Conservation (phyloP, 1,140 invertebrate genomes). For the Oncopodura yosiiana region DNA sequence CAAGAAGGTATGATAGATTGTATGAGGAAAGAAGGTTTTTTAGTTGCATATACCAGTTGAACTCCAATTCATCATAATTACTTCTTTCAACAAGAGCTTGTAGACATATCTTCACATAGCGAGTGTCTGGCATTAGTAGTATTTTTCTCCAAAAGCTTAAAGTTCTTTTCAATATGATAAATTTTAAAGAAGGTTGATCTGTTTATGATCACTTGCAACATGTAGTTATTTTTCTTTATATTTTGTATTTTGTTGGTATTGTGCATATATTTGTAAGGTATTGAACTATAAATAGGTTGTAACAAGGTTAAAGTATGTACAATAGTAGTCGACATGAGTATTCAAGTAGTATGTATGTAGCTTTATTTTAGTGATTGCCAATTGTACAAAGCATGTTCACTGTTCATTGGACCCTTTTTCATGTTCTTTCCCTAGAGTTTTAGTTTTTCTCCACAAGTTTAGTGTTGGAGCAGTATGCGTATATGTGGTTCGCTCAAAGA, state of each 20-base stretch:
- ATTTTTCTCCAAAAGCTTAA: background rate
- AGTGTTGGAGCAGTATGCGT: background rate
- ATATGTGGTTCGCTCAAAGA: background rate
- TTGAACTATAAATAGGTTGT: slow-evolving; percentile 17
- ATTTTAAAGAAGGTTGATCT: background rate
- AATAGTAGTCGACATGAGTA: no score
- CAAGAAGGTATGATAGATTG: background rate
- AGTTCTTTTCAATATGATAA: background rate
- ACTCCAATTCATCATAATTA: background rate
- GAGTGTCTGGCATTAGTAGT: background rate
- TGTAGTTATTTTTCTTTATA: no score
- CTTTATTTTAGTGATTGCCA: slow-evolving; percentile 22
- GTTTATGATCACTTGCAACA: no score
- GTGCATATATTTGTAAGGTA: no score
- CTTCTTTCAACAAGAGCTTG: background rate
- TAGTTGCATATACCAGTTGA: background rate
- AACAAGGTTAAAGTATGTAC: slow-evolving; percentile 21
- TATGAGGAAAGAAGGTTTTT: background rate
- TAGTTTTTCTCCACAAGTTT: background rate
- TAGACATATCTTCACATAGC: background rate
- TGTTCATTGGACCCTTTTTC: no score
- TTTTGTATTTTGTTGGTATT: no score
- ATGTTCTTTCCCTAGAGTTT: background rate
- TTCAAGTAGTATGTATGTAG: no score
- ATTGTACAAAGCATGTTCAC: slow-evolving; percentile 9